These are phyloP conservation scores for Danaus plexippus DNA, from an alignment of 1,140 invertebrate genomes.

Conservation along the genomic window DNA sequence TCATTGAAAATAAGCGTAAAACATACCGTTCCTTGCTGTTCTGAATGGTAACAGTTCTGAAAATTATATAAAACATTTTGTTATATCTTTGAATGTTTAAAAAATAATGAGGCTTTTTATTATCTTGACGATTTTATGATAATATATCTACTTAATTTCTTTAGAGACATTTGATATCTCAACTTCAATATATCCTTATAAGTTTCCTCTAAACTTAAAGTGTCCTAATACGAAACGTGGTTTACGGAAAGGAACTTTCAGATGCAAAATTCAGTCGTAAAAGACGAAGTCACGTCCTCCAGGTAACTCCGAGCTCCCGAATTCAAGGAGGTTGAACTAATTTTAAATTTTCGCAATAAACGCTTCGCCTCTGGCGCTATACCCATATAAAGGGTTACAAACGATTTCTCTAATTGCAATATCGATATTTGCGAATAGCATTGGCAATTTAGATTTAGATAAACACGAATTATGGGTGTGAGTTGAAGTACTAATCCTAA, in stretches of 20 bases:
- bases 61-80: background rate
- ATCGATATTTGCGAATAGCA: slow-evolving; percentile 47
- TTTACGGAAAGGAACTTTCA: slow-evolving; percentile 31
- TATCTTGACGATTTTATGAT: background rate
- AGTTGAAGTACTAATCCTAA: slow-evolving; percentile 23
- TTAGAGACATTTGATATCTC: background rate
- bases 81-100: background rate
- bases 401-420: slow-evolving; percentile 49
- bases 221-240: slow-evolving; percentile 28
- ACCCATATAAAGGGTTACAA: slow-evolving; percentile 37
- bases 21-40: too few species aligned
- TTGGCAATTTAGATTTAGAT: slow-evolving; percentile 61
- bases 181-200: slow-evolving; percentile 1
- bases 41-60: too few species aligned
- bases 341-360: slow-evolving; percentile 41
- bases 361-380: slow-evolving; percentile 42
- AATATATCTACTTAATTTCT: slow-evolving; percentile 1
- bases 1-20: background rate
- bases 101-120: background rate
- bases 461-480: slow-evolving; percentile 40
- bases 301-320: slow-evolving; percentile 38
- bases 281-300: slow-evolving; percentile 39
- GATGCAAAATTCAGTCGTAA: slow-evolving; percentile 31
- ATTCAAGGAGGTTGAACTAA: slow-evolving; percentile 20
- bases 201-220: slow-evolving; percentile 12